Evolutionary conservation across 2,888 invertebrate genomes (phyloP).

Genomic region (Tenthredo notha): DNA sequence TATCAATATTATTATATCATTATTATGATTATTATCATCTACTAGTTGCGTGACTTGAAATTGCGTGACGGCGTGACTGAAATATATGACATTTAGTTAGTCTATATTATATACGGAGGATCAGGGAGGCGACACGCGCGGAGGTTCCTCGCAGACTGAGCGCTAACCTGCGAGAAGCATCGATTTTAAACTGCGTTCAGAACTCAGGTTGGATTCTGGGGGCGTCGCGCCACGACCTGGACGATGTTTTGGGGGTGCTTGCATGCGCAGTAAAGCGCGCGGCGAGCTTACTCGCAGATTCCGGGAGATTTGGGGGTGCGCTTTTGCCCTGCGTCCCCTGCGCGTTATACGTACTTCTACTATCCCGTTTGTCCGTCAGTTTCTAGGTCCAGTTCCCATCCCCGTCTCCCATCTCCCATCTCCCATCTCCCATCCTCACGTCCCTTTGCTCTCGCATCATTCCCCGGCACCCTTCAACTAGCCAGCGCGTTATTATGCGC

Average conservation of each 20-base stretch:
- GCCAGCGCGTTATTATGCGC: not conserved
- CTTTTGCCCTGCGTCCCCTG: not conserved
- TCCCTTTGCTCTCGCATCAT: constrained; percentile 44
- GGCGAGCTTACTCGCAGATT: not conserved
- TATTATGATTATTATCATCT: not conserved
- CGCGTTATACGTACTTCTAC: not conserved
- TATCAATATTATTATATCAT: not conserved
- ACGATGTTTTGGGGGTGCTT: constrained; percentile 58
- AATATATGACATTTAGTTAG: not conserved
- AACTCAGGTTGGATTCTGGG: constrained; percentile 60
- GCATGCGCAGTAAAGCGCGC: constrained; percentile 67
- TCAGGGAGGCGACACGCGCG: constrained; percentile 64
- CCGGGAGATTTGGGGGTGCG: not conserved
- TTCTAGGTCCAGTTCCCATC: constrained; percentile 17
- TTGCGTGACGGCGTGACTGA: constrained; percentile 25
- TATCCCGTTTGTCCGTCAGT: not conserved
- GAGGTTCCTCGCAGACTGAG: constrained; percentile 72
- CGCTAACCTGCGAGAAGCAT: constrained; percentile 72
- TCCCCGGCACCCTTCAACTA: constrained; percentile 10
- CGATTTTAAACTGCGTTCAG: constrained; percentile 70
- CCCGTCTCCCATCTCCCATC: constrained; percentile 53
- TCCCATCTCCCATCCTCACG: constrained; percentile 57
- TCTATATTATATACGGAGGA: not conserved
- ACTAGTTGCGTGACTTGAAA: not conserved
- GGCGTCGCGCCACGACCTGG: constrained; percentile 61